Evolutionary conservation across 2,888 invertebrate species (phyloP).

Genomic region (Drosophila diplacantha): DNA sequence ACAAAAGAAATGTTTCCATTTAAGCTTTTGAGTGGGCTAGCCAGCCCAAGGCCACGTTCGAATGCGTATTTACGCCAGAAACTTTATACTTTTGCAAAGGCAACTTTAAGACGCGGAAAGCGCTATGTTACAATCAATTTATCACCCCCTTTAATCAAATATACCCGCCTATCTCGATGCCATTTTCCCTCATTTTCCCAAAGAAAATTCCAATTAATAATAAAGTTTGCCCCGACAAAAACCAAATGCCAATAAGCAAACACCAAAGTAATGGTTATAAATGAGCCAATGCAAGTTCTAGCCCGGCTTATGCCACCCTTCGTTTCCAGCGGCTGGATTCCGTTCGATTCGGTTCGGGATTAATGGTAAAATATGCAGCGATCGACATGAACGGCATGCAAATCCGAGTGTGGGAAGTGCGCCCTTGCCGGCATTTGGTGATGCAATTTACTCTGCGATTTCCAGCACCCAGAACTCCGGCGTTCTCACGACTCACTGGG

Average conservation of each 20-base stretch:
- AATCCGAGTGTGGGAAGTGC: slow-evolving; percentile 23
- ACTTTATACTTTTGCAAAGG: not conserved
- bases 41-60: not conserved
- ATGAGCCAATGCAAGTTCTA: slow-evolving; percentile 14
- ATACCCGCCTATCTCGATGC: slow-evolving; percentile 4
- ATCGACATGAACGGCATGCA: slow-evolving; percentile 13
- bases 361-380: slow-evolving; percentile 38
- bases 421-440: slow-evolving; percentile 15
- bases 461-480: slow-evolving; percentile 8
- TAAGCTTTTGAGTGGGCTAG: not conserved
- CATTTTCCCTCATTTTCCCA: not conserved
- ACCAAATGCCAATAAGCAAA: slow-evolving; percentile 19
- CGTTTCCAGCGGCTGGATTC: not conserved
- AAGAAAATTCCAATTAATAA: slow-evolving; percentile 13
- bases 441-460: slow-evolving; percentile 31
- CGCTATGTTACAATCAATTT: not conserved
- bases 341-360: slow-evolving; percentile 8
- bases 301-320: slow-evolving; percentile 1
- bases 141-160: not conserved
- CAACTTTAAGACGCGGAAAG: not conserved
- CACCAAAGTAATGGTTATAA: slow-evolving; percentile 16
- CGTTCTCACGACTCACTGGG: slow-evolving; percentile 20
- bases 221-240: not conserved
- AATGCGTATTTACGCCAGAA: not conserved
- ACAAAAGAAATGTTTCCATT: not conserved